Conservation (phyloP, 2,888 invertebrate genomes). For the Ptilodon capucinus region DNA sequence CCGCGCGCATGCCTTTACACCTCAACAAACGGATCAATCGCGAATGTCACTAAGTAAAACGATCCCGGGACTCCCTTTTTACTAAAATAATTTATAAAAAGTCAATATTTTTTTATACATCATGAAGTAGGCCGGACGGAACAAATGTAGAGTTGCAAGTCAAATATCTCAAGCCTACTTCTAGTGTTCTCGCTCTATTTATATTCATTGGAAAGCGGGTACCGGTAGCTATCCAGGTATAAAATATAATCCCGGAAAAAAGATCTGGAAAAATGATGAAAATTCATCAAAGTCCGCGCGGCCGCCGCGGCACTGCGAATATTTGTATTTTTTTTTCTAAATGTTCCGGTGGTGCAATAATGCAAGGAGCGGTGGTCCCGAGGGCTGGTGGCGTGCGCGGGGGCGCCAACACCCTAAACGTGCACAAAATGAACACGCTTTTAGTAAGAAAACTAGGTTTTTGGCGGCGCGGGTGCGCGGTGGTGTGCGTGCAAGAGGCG, state of each 20-base stretch:
- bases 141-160: slow-evolving; percentile 24
- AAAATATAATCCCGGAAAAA: slow-evolving; percentile 28
- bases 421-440: slow-evolving; percentile 65
- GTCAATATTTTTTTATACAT: slow-evolving; percentile 20
- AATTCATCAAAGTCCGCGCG: slow-evolving; percentile 42
- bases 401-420: slow-evolving; percentile 58
- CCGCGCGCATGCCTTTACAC: slow-evolving; percentile 22
- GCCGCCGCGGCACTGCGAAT: slow-evolving; percentile 41
- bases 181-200: slow-evolving; percentile 30
- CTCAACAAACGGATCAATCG: slow-evolving; percentile 14
- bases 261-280: slow-evolving; percentile 30
- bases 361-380: slow-evolving; percentile 15
- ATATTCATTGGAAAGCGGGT: slow-evolving; percentile 36
- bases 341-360: slow-evolving; percentile 23
- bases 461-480: slow-evolving; percentile 43
- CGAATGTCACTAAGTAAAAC: slow-evolving; percentile 36
- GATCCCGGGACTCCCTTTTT: slow-evolving; percentile 14
- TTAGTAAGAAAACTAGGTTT: slow-evolving; percentile 61
- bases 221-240: slow-evolving; percentile 28
- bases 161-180: slow-evolving; percentile 3
- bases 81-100: slow-evolving; percentile 48
- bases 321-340: slow-evolving; percentile 61
- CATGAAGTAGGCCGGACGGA: slow-evolving; percentile 17
- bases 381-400: slow-evolving; percentile 57
- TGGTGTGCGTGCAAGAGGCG: slow-evolving; percentile 58